Evolutionary conservation across 2,113 vertebrate species (phyloP).

Genomic region (human): DNA sequence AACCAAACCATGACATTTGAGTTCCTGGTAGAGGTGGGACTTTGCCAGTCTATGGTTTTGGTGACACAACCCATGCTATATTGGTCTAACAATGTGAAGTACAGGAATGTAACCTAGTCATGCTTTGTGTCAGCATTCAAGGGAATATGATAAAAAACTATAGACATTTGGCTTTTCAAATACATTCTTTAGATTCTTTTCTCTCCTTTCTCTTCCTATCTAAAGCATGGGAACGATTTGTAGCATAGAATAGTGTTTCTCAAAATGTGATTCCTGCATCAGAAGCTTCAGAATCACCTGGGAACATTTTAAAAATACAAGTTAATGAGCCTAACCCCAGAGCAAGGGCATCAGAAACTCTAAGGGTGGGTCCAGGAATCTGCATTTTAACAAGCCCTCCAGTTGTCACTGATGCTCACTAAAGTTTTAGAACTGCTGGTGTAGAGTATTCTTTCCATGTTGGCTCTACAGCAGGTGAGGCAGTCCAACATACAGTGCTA

Average conservation of each 20-base stretch:
- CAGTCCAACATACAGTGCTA: neutral
- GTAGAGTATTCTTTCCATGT: neutral
- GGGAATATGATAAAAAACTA: neutral
- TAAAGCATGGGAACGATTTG: neutral
- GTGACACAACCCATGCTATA: neutral
- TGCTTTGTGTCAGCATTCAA: neutral
- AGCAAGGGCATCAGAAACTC: neutral
- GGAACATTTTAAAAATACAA: neutral
- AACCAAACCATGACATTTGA: neutral
- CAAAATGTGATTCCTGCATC: neutral
- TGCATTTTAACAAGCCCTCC: neutral
- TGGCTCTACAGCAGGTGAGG: neutral
- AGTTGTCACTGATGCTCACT: neutral
- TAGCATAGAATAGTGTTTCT: neutral
- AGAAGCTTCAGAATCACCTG: neutral
- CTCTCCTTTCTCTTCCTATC: neutral
- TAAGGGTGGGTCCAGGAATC: neutral
- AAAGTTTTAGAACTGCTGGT: neutral
- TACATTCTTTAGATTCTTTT: neutral
- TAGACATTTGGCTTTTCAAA: neutral
- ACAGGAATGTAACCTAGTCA: neutral
- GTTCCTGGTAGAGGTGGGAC: conserved; percentile 4
- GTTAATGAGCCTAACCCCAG: neutral
- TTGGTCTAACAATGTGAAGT: neutral
- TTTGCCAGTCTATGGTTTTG: neutral